phyloP scores from a whole-genome alignment of 2,113 vertebrate genomes.

The Macroglossus sobrinus region DNA sequence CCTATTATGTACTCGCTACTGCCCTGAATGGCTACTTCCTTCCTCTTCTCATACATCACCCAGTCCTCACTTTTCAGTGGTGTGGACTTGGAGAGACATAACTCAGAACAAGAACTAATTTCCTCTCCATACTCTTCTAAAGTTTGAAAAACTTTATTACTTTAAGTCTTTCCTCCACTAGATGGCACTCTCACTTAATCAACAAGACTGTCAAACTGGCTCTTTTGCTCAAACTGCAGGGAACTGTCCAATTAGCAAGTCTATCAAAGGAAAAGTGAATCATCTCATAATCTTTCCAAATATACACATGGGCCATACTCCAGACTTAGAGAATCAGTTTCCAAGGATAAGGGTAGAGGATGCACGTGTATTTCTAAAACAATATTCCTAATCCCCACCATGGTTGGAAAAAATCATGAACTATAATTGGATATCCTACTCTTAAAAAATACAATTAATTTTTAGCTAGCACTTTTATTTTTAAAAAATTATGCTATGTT shows the following conservation, averaged over 20 bases:
- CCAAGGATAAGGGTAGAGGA: neutral
- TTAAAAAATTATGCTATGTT: neutral
- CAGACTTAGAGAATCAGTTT: neutral
- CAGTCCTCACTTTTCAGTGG: neutral
- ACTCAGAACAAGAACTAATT: neutral
- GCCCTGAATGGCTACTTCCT: neutral
- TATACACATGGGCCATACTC: neutral
- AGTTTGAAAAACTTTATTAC: neutral
- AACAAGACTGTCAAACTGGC: neutral
- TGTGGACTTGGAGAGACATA: neutral
- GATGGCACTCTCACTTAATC: conserved; percentile 50
- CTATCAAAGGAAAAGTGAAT: neutral
- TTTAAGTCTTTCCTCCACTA: conserved; percentile 32
- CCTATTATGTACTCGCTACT: neutral
- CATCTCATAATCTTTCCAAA: neutral
- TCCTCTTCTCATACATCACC: neutral
- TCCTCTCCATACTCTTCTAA: neutral
- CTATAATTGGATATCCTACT: neutral
- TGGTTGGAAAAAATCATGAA: neutral
- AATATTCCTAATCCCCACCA: neutral
- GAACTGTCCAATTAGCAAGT: neutral
- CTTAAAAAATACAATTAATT: neutral
- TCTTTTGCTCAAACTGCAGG: neutral
- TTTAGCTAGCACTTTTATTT: neutral
- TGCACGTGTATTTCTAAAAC: neutral